A percentile compares a stretch with the other conserved stretches of the same genome.
Conservation (phyloP, 92 coral and sea anemone genomes). For the Meandrina meandrites region DNA sequence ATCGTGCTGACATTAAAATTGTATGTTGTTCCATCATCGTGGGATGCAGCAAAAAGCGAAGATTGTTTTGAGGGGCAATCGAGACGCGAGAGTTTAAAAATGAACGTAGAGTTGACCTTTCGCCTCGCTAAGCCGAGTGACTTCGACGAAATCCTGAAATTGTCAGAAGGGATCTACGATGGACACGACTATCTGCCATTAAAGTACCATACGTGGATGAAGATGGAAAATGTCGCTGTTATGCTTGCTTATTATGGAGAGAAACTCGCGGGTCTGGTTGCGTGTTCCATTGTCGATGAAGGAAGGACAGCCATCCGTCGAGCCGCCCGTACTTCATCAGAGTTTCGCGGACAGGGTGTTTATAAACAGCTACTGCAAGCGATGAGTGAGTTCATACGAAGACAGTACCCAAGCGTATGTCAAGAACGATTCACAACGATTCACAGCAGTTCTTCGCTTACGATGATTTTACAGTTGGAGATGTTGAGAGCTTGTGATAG, state of each 20-base stretch:
- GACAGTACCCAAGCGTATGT: neutral
- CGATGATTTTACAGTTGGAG: constrained; percentile 60
- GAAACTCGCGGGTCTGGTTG: neutral
- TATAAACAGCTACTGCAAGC: neutral
- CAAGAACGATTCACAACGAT: neutral
- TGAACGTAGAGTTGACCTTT: neutral
- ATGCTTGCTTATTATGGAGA: neutral
- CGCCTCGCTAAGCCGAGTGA: neutral
- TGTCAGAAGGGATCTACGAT: neutral
- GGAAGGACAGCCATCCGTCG: neutral
- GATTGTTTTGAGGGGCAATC: no score
- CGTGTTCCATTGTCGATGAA: neutral
- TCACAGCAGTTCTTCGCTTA: constrained; percentile 39
- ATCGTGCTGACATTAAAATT: no score
- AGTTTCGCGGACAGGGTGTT: neutral
- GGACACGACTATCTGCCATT: constrained; percentile 2
- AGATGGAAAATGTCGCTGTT: neutral
- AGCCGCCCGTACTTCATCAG: neutral
- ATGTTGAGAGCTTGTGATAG: constrained; percentile 2
- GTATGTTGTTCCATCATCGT: no score
- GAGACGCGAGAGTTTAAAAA: no score
- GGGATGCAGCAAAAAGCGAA: no score
- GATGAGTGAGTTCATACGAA: neutral
- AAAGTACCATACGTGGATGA: neutral
- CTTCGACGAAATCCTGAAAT: constrained; percentile 2